phyloP scores from a whole-genome alignment of 2,113 vertebrate species.

The Spilogale gracilis region DNA sequence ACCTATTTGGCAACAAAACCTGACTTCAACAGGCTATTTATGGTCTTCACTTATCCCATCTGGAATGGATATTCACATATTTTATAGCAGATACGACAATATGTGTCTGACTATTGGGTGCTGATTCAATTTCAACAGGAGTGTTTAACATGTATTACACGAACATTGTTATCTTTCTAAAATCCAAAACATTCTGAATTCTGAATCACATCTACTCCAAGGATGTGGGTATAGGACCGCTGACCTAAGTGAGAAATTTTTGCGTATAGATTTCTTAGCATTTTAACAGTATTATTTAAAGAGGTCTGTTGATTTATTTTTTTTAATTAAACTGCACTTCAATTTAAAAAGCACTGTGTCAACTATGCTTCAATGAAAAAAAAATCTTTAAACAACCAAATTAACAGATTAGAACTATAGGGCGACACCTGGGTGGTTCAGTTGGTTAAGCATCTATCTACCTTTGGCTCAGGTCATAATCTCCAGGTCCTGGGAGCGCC shows the following conservation, averaged over 20 bases:
- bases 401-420: background rate
- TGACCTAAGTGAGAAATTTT: background rate
- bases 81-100: constrained; percentile 5
- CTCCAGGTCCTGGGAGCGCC: background rate
- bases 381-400: background rate
- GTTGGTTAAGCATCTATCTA: background rate
- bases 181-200: constrained; percentile 10
- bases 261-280: background rate
- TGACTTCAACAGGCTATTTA: background rate
- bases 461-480: background rate
- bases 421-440: background rate
- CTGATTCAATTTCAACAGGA: background rate
- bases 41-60: background rate
- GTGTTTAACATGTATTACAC: background rate
- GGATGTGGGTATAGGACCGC: background rate
- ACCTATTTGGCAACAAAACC: background rate
- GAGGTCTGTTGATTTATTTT: background rate
- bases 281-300: constrained; percentile 41
- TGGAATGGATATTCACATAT: constrained; percentile 3
- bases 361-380: background rate
- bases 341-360: background rate
- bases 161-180: constrained; percentile 44
- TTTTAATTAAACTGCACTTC: background rate
- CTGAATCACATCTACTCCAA: constrained; percentile 19
- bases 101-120: background rate